These are phyloP conservation scores for Gambusia holbrooki DNA, from an alignment of 2,113 vertebrate genomes.

Conservation along the genomic window DNA sequence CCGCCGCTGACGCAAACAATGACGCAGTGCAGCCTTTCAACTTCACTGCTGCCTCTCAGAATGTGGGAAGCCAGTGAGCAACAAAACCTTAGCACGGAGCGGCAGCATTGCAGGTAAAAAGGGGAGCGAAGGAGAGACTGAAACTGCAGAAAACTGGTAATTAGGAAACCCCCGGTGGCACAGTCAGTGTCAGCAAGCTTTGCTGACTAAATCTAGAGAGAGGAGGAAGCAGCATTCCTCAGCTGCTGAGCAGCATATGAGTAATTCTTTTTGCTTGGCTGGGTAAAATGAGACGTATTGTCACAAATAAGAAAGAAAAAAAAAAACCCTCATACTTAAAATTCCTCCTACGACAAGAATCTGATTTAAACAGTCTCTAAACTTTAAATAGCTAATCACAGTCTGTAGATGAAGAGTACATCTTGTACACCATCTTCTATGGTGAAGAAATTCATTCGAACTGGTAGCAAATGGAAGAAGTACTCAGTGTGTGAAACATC, in stretches of 20 bases:
- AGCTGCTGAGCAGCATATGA: slow-evolving; percentile 5
- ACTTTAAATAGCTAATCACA: neutral
- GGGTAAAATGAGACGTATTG: slow-evolving; percentile 10
- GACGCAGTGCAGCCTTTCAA: slow-evolving; percentile 31
- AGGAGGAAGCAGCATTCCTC: slow-evolving; percentile 3
- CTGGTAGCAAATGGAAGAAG: slow-evolving; percentile 33
- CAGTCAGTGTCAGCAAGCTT: slow-evolving; percentile 35
- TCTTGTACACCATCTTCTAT: slow-evolving; percentile 16
- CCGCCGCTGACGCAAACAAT: slow-evolving; percentile 23
- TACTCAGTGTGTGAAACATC: slow-evolving; percentile 35
- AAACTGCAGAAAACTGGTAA: slow-evolving; percentile 55
- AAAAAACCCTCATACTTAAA: neutral
- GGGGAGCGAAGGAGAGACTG: slow-evolving; percentile 11
- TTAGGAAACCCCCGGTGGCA: slow-evolving; percentile 58
- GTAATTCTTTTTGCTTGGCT: neutral
- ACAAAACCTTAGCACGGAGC: slow-evolving; percentile 36
- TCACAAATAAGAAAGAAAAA: neutral
- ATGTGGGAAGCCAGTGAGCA: slow-evolving; percentile 30
- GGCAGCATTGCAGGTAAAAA: slow-evolving; percentile 29
- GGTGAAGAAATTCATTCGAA: slow-evolving; percentile 14
- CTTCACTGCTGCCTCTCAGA: slow-evolving; percentile 21
- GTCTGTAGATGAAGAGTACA: slow-evolving; percentile 14
- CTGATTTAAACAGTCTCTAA: too few species aligned
- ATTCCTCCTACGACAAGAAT: too few species aligned
- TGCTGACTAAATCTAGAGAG: slow-evolving; percentile 56